Evolutionary conservation across 2,797 vertebrate species (phyloP).

Genomic region (Balearica regulorum): DNA sequence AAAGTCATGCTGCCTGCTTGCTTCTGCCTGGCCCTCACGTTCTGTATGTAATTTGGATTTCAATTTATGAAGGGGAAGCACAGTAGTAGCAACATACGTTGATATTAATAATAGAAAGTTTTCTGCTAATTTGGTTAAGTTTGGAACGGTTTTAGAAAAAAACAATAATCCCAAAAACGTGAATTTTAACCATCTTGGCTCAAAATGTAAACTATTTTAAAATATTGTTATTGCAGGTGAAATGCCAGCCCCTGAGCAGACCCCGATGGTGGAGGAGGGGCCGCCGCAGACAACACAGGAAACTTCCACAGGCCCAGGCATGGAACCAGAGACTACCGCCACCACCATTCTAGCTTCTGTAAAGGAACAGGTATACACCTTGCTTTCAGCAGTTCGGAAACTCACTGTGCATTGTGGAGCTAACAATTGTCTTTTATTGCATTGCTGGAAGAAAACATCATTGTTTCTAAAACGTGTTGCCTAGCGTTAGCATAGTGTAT

Average conservation of each 20-base stretch:
- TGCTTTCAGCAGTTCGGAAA: neutral
- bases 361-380: slow-evolving; percentile 89
- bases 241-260: slow-evolving; percentile 94
- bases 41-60: neutral
- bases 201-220: slow-evolving; percentile 36
- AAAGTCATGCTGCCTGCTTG: neutral
- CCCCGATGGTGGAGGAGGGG: slow-evolving; percentile 86
- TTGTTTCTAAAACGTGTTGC: slow-evolving; percentile 32
- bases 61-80: neutral
- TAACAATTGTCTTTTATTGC: fast-evolving
- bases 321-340: slow-evolving; percentile 90
- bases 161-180: neutral
- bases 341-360: slow-evolving; percentile 97
- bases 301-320: slow-evolving; percentile 79
- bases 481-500: neutral
- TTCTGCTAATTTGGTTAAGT: neutral
- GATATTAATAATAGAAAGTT: neutral
- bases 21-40: neutral
- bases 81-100: fast-evolving
- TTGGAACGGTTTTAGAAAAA: neutral
- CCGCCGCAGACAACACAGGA: slow-evolving; percentile 81
- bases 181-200: neutral
- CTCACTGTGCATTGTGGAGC: neutral
- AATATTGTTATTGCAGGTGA: slow-evolving; percentile 78
- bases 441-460: fast-evolving